Conservation (phyloP, 2,888 invertebrate genomes). For the Hofmannophila pseudospretella region DNA sequence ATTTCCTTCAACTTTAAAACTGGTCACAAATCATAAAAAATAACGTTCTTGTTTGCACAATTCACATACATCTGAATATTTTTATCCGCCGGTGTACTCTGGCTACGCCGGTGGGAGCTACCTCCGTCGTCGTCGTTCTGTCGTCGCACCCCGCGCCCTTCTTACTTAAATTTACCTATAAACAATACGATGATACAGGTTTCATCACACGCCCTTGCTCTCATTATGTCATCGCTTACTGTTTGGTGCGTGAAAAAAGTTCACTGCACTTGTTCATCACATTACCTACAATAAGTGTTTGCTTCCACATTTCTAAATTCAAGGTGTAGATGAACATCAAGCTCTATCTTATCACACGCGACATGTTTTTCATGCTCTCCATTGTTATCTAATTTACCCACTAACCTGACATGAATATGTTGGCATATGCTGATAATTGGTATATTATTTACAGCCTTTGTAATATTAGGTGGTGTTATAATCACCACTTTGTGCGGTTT, state of each 20-base stretch:
- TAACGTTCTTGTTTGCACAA: constrained; percentile 5
- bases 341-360: constrained; percentile 15
- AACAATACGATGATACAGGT: constrained; percentile 40
- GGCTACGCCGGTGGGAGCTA: no score
- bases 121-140: no score
- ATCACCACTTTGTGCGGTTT: constrained; percentile 32
- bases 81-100: constrained; percentile 20
- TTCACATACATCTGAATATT: constrained; percentile 8
- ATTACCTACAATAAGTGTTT: constrained; percentile 12
- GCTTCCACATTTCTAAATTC: not conserved
- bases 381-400: constrained; percentile 56
- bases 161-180: no score
- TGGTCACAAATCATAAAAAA: not conserved
- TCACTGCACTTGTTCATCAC: constrained; percentile 50
- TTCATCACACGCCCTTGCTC: constrained; percentile 46
- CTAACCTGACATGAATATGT: constrained; percentile 52
- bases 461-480: constrained; percentile 26
- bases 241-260: constrained; percentile 45
- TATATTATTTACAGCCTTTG: constrained; percentile 37
- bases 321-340: not conserved
- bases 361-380: constrained; percentile 41
- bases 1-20: no score
- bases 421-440: constrained; percentile 36
- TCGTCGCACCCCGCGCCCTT: no score
- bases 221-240: constrained; percentile 45